A percentile compares a stretch with the other conserved stretches of the same genome.
phyloP scores from a whole-genome alignment of 2,797 vertebrate species.

The Heterohyrax brucei region DNA sequence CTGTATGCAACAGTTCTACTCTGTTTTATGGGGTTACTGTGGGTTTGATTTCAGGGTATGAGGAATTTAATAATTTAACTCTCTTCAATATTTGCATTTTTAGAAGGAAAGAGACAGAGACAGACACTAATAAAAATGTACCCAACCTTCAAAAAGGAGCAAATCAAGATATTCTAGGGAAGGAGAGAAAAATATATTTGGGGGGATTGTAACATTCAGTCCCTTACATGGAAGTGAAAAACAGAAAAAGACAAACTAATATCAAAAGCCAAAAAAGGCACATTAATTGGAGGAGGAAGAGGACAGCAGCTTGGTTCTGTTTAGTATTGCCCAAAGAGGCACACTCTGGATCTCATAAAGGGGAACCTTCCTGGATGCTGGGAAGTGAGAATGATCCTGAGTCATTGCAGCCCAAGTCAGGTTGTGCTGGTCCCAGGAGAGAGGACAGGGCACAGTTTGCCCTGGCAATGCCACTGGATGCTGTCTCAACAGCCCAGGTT shows the following conservation, averaged over 20 bases:
- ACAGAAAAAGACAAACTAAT: not conserved
- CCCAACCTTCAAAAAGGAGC: not conserved
- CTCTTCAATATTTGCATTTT: slow-evolving; percentile 46
- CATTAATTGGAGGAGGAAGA: not conserved
- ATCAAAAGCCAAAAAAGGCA: not conserved
- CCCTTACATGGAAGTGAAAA: not conserved
- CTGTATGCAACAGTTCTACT: too few species aligned
- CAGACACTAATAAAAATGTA: slow-evolving; percentile 15
- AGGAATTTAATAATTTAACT: not conserved
- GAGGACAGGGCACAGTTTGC: not conserved
- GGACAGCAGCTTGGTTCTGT: not conserved
- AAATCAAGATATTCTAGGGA: not conserved
- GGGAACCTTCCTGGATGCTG: not conserved
- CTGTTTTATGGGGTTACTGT: too few species aligned
- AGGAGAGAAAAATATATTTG: not conserved
- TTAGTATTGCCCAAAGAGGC: not conserved
- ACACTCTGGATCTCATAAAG: slow-evolving; percentile 1
- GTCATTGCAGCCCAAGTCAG: not conserved
- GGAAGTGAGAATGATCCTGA: not conserved
- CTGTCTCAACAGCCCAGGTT: not conserved
- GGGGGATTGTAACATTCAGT: not conserved
- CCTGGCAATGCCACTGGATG: not conserved
- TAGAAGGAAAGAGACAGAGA: slow-evolving; percentile 56
- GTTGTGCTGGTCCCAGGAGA: not conserved
- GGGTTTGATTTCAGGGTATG: too few species aligned